phyloP scores from a whole-genome alignment of 2,888 invertebrate species.

The Saturnia pavonia region DNA sequence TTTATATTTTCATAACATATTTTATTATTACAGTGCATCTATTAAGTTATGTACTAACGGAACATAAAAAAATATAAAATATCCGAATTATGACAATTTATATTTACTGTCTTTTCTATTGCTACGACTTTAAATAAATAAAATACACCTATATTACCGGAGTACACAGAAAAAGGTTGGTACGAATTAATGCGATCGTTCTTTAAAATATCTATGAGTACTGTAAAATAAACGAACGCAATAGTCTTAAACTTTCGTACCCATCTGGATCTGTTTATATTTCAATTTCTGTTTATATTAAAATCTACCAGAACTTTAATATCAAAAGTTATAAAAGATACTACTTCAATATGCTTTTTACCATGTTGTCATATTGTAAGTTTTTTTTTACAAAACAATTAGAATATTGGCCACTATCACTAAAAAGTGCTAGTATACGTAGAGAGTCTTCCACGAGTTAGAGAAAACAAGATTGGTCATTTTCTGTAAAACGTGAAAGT shows the following conservation, averaged over 20 bases:
- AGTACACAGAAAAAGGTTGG: constrained; percentile 67
- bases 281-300: constrained; percentile 40
- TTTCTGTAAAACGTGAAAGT: constrained; percentile 70
- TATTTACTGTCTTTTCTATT: constrained; percentile 46
- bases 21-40: constrained; percentile 11
- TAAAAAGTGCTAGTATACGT: constrained; percentile 68
- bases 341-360: constrained; percentile 69
- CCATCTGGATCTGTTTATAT: constrained; percentile 64
- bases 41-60: not conserved
- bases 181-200: constrained; percentile 76
- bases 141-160: constrained; percentile 78
- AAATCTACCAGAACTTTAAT: constrained; percentile 78
- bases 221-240: constrained; percentile 55
- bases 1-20: constrained; percentile 37
- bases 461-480: constrained; percentile 75
- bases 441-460: constrained; percentile 57
- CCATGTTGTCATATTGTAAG: constrained; percentile 66
- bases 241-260: constrained; percentile 73
- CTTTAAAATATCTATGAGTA: constrained; percentile 45
- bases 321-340: constrained; percentile 80
- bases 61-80: constrained; percentile 5
- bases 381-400: constrained; percentile 64
- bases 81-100: constrained; percentile 13
- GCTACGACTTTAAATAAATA: constrained; percentile 80
- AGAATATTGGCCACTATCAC: constrained; percentile 64